Conservation (phyloP, 2,113 vertebrate genomes). For the Hiodon tergisus region DNA sequence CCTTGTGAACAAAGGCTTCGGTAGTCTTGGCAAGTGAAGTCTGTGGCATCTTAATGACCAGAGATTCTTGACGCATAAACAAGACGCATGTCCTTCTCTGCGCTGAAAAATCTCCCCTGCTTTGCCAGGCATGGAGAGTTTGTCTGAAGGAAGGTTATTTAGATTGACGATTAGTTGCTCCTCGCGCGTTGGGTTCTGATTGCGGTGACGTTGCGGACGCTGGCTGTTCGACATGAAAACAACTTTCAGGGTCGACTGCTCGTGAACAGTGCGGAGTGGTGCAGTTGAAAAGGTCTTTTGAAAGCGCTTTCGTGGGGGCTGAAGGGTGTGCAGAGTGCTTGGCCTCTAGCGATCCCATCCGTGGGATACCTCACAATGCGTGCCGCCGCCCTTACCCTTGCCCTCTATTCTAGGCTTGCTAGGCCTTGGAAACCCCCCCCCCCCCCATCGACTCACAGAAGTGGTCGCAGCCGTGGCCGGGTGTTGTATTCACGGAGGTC, state of each 20-base stretch:
- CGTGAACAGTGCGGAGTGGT: no score
- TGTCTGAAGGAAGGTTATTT: no score
- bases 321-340: not conserved
- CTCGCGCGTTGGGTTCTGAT: not conserved
- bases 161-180: no score
- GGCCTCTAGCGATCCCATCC: not conserved
- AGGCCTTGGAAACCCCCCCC: no score
- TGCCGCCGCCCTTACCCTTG: not conserved
- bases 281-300: not conserved
- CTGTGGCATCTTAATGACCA: not conserved
- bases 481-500: no score
- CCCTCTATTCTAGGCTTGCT: not conserved
- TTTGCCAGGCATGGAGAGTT: not conserved
- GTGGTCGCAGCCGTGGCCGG: no score
- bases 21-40: not conserved
- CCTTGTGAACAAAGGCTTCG: constrained; percentile 8
- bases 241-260: not conserved
- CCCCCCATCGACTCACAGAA: no score
- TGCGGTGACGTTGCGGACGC: not conserved
- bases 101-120: not conserved
- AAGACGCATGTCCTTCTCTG: not conserved
- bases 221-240: not conserved
- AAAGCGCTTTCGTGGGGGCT: not conserved
- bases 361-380: no score
- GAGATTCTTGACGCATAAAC: no score